Evolutionary conservation across 2,797 vertebrate genomes (phyloP), one percentile per base, ranked within the genome.

Genomic region (Eulemur coronatus): DNA sequence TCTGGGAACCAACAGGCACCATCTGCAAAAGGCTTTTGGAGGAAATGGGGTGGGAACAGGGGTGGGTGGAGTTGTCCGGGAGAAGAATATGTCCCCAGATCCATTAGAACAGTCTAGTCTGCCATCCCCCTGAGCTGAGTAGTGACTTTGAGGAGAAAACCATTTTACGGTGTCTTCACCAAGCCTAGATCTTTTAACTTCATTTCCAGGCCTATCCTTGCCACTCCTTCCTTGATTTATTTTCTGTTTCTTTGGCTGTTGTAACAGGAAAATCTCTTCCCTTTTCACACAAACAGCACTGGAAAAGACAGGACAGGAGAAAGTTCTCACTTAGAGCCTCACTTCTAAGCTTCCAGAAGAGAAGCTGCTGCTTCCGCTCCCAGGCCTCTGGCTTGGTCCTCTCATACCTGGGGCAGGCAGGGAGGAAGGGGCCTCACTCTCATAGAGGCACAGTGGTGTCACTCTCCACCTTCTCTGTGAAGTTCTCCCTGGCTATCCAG

Each of bases 21-120:
- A 95, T 98, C 96, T 98, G 98, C 95, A 97, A 98, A 98, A 97
- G 96, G 89, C 96, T 98, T 98, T 97, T 97, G 81, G 90, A 97
- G 95, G 59, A 97, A 98, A 97, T 69, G 80, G 91, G 63, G 70
- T 91, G 94, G 88, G 94, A 94, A 95, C 46, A 52, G 41, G 41
- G 30, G 73, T 84, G 90, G 89, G 63, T 33, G 82, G 76, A 61
- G 61, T 52, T 46, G 59, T 96, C 90, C 38, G 48, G 59, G 59
- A 41, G 52, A 79, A 93, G 95, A 94, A 50, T 84, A 20, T 63
- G 89, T 89, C 89, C 92, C 89, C 80, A 93, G 86, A 69, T 75
- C 86, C 75, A 8, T 43, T 28, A 89, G 75, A 43, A 17, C 55
- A 28, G 76, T 43, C 43, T 33, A 52, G 59, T n/a, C 76, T 0